Base-by-base conservation (phyloP, 2,888 invertebrate species). In the Hirtodrosophila cameraria region DNA sequence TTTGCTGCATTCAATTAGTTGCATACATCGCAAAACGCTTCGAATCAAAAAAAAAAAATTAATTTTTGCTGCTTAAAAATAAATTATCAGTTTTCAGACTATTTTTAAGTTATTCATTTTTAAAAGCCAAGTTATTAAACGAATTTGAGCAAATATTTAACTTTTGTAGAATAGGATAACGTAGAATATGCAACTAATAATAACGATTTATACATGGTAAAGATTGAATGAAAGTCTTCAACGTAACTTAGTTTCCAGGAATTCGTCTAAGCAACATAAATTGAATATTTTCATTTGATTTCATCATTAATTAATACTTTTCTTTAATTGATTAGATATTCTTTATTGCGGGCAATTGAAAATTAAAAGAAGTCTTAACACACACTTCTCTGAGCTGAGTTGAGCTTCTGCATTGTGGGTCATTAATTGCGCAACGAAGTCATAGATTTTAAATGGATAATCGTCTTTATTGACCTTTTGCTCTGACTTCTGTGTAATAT, bases 371-470 rank as follows among this genome's bases (percentile, higher is more conserved):
- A 61, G 43, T 28, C 48, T 30, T 28, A 16, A n/a, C 49, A 33
- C 27, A 20, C n/a, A n/a, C n/a, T n/a, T n/a, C n/a, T n/a, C 20
- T 28, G 6, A 28, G 2, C 11, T 9, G 31, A 28, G 39, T 27
- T 27, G 42, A 23, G 48, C 35, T 30, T 45, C 41, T 33, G 54
- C 33, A 68, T 74, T 70, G 69, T 62, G 70, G 70, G 70, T 70
- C 70, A 70, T 69, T 69, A 70, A 69, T 70, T 62, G 70, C 41
- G 52, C 48, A 42, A 33, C 75, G 46, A 75, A 75, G 66, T 59
- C 74, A 62, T 67, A 61, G 62, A 66, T 73, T 78, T 78, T 64
- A 82, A 79, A 72, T 79, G 82, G 82, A 82, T 79, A 79, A 79
- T 73, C 79, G 79, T 68, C 73, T 75, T 65, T 38, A 64, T 65